Conservation (phyloP, 2,888 invertebrate genomes). For the Leptothorax acervorum region DNA sequence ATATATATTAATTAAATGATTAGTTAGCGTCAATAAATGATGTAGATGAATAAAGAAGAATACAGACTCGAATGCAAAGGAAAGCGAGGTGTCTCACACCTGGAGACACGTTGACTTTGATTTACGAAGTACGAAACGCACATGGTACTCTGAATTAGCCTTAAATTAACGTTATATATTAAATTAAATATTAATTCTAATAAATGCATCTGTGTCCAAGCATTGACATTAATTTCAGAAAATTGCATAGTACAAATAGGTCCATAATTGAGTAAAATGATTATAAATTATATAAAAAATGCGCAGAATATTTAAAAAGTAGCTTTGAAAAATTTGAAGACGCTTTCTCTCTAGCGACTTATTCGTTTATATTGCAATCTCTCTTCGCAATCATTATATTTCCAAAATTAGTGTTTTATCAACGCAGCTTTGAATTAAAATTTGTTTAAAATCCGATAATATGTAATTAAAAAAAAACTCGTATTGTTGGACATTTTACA, state of each 20-base stretch:
- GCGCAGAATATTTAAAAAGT: neutral
- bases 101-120: neutral
- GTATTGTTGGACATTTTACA: neutral
- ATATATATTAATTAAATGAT: conserved; percentile 25
- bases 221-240: conserved; percentile 3
- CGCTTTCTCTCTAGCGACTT: neutral
- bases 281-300: neutral
- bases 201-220: neutral
- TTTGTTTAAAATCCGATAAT: neutral
- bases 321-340: neutral
- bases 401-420: neutral
- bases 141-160: neutral
- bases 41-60: neutral
- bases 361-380: neutral
- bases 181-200: neutral
- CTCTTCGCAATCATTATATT: neutral
- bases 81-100: conserved; percentile 4
- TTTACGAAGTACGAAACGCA: neutral
- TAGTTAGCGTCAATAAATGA: conserved; percentile 19
- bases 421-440: neutral
- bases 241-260: neutral
- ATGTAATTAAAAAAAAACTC: neutral
- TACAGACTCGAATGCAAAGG: neutral
- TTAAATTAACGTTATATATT: conserved; percentile 22
- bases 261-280: neutral